Evolutionary conservation across 2,113 vertebrate genomes (phyloP).

Genomic region (Pomatostomus ruficeps): DNA sequence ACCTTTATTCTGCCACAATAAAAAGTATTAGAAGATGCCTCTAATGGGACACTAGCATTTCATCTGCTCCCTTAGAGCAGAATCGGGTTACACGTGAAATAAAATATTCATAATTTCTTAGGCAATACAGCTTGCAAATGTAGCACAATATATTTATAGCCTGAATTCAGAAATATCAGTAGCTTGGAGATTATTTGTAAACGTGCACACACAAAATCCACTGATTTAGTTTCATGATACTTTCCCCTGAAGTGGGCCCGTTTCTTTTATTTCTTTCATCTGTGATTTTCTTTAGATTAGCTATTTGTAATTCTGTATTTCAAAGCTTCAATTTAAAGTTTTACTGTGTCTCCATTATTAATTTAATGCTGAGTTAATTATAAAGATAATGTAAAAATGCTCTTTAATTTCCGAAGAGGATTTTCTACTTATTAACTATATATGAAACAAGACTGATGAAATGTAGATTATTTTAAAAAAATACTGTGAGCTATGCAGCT

Average conservation of each 20-base stretch:
- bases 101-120: background rate
- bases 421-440: constrained; percentile 31
- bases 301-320: constrained; percentile 18
- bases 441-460: background rate
- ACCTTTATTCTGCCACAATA: background rate
- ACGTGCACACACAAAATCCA: background rate
- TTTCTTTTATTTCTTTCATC: background rate
- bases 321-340: background rate
- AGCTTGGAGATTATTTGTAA: background rate
- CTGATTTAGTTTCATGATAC: background rate
- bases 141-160: background rate
- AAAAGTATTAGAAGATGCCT: background rate
- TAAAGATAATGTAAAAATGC: background rate
- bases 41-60: background rate
- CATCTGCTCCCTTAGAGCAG: background rate
- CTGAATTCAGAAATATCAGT: background rate
- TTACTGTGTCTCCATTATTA: background rate
- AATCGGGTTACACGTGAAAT: background rate
- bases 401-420: constrained; percentile 18
- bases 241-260: background rate
- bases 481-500: background rate
- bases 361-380: constrained; percentile 40
- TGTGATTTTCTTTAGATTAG: constrained; percentile 7
- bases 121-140: background rate
- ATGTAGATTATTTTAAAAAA: background rate